Evolutionary conservation across 2,888 invertebrate genomes (phyloP).

Genomic region (Drosophila neonasuta): DNA sequence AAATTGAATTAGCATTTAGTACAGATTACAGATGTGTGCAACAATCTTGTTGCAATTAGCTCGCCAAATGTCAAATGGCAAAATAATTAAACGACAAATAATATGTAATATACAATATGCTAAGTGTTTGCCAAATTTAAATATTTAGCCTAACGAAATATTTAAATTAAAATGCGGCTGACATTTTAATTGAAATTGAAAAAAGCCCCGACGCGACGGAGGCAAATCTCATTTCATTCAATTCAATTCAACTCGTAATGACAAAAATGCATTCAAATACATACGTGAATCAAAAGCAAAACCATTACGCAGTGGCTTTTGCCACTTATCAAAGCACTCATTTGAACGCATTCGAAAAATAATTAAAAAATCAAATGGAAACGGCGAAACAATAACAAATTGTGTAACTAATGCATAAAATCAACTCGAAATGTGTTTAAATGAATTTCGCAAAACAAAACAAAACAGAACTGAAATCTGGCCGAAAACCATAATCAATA

Average conservation of each 20-base stretch:
- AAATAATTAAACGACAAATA: slow-evolving; percentile 23
- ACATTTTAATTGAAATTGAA: slow-evolving; percentile 59
- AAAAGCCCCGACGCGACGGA: slow-evolving; percentile 13
- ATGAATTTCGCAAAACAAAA: slow-evolving; percentile 40
- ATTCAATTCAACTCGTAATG: background rate
- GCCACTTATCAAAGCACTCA: slow-evolving; percentile 57
- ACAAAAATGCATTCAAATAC: slow-evolving; percentile 57
- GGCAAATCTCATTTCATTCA: slow-evolving; percentile 23
- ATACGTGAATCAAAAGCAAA: slow-evolving; percentile 51
- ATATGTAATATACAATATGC: slow-evolving; percentile 32
- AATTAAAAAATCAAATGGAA: slow-evolving; percentile 65
- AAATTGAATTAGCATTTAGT: background rate
- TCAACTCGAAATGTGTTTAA: slow-evolving; percentile 50
- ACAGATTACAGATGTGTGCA: slow-evolving; percentile 1
- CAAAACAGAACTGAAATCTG: slow-evolving; percentile 5
- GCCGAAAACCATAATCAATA: slow-evolving; percentile 72
- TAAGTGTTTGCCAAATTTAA: slow-evolving; percentile 53
- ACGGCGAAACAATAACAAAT: slow-evolving; percentile 40
- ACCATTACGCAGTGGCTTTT: slow-evolving; percentile 44
- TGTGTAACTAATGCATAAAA: slow-evolving; percentile 58
- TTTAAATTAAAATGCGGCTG: slow-evolving; percentile 53
- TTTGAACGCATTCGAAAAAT: slow-evolving; percentile 63
- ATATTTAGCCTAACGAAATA: slow-evolving; percentile 34
- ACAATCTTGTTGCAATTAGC: slow-evolving; percentile 42
- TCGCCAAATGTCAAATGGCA: slow-evolving; percentile 33